phyloP scores from a whole-genome alignment of 1,140 invertebrate genomes.

The Riptortus pedestris region DNA sequence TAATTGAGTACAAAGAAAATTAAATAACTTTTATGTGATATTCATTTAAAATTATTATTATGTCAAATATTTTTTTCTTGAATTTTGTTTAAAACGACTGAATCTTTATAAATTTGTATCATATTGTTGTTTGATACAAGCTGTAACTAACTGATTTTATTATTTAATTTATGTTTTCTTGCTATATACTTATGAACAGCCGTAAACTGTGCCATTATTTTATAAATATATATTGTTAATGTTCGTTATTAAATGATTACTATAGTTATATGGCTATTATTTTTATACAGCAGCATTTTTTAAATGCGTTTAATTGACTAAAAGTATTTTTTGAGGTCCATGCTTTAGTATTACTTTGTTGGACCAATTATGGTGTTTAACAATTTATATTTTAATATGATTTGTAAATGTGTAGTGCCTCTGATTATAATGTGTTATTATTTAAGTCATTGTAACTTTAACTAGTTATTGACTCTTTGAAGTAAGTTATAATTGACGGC shows the following conservation, averaged over 20 bases:
- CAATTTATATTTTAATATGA: constrained; percentile 2
- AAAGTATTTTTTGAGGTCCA: constrained; percentile 18
- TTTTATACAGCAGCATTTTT: constrained; percentile 20
- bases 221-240: constrained; percentile 25
- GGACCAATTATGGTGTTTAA: constrained; percentile 4
- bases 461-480: constrained; percentile 11
- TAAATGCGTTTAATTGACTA: constrained; percentile 17
- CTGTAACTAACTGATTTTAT: constrained; percentile 7
- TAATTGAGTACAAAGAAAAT: constrained; percentile 14
- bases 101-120: constrained; percentile 19
- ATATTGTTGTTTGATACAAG: not conserved
- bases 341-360: constrained; percentile 15
- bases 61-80: constrained; percentile 5
- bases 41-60: constrained; percentile 12
- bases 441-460: constrained; percentile 19
- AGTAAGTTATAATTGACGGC: constrained; percentile 24
- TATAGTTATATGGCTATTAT: constrained; percentile 21
- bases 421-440: constrained; percentile 23
- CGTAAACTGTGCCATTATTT: constrained; percentile 25
- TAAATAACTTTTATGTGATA: constrained; percentile 18
- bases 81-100: constrained; percentile 13
- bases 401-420: constrained; percentile 23
- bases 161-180: constrained; percentile 20
- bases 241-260: constrained; percentile 17
- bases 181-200: constrained; percentile 16